A percentile compares a stretch with the other conserved stretches of the same genome.
These are phyloP conservation scores for Cyphomyrus plagiostoma DNA, from an alignment of 2,113 vertebrate species.

Conservation along the genomic window DNA sequence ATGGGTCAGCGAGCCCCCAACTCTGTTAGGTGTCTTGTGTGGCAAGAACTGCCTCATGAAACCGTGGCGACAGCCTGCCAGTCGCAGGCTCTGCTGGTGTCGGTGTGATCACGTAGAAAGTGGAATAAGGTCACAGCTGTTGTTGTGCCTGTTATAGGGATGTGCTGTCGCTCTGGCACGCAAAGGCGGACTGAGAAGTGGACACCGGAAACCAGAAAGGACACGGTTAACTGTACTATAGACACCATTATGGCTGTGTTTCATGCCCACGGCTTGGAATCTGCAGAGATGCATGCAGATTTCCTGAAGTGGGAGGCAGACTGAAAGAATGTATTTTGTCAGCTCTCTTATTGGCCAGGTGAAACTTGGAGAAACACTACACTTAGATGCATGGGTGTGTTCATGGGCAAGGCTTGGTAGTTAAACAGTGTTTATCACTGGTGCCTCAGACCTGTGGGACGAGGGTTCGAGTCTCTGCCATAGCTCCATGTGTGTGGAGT, in stretches of 20 bases:
- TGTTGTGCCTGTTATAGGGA: background rate
- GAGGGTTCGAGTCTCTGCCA: background rate
- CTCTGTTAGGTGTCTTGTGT: background rate
- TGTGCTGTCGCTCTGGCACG: background rate
- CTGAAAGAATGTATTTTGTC: background rate
- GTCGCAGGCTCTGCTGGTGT: background rate
- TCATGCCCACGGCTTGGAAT: background rate
- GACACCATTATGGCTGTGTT: background rate
- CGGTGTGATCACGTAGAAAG: background rate
- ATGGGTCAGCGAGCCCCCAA: background rate
- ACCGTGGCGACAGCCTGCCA: background rate
- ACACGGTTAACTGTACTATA: background rate
- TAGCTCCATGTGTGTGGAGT: background rate
- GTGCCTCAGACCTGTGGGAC: background rate
- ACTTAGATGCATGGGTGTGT: background rate
- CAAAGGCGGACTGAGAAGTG: background rate
- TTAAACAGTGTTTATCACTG: background rate
- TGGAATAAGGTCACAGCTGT: background rate
- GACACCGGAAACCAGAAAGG: background rate
- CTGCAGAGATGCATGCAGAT: background rate
- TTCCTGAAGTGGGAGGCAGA: background rate
- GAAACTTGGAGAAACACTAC: background rate
- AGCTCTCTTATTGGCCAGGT: background rate
- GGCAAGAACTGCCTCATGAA: background rate
- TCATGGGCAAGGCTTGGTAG: too few species aligned